Evolutionary conservation across 2,888 invertebrate species (phyloP).

Genomic region (Beris chalybata): DNA sequence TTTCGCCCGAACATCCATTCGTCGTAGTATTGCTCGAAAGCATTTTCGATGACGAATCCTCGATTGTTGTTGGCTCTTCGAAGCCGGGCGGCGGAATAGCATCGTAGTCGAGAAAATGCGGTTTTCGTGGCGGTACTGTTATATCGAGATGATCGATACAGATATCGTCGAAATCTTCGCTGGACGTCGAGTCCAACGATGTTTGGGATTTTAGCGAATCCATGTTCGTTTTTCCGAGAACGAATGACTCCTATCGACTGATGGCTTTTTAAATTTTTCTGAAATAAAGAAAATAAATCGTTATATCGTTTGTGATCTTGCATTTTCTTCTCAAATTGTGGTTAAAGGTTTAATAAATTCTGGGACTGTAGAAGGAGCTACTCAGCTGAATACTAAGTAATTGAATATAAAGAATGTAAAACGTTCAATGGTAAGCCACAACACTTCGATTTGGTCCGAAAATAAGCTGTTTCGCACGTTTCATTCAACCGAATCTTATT

Average conservation of each 20-base stretch:
- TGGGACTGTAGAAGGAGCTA: too few species aligned
- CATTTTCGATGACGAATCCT: constrained; percentile 21
- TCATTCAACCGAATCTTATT: too few species aligned
- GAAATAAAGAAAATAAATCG: constrained; percentile 10
- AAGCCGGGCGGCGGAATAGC: constrained; percentile 61
- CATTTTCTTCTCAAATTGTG: too few species aligned
- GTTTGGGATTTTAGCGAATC: constrained; percentile 31
- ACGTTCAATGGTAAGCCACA: too few species aligned
- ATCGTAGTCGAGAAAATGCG: constrained; percentile 67
- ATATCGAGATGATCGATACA: constrained; percentile 45
- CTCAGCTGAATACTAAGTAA: too few species aligned
- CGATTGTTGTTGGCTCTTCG: constrained; percentile 42
- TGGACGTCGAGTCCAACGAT: constrained; percentile 40
- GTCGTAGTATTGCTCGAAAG: constrained; percentile 24
- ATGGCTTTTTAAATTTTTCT: constrained; percentile 23
- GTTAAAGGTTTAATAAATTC: too few species aligned
- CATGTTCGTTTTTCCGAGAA: neutral
- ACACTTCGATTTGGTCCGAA: too few species aligned
- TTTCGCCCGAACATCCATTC: constrained; percentile 45
- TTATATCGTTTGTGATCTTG: too few species aligned
- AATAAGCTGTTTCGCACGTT: too few species aligned
- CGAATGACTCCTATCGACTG: constrained; percentile 47
- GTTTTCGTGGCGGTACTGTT: constrained; percentile 56
- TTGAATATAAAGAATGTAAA: too few species aligned
- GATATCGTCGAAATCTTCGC: constrained; percentile 41